A percentile compares a stretch with the other conserved stretches of the same genome.
phyloP scores from a whole-genome alignment of 1,140 invertebrate genomes.

The Trinorchestia longiramus region DNA sequence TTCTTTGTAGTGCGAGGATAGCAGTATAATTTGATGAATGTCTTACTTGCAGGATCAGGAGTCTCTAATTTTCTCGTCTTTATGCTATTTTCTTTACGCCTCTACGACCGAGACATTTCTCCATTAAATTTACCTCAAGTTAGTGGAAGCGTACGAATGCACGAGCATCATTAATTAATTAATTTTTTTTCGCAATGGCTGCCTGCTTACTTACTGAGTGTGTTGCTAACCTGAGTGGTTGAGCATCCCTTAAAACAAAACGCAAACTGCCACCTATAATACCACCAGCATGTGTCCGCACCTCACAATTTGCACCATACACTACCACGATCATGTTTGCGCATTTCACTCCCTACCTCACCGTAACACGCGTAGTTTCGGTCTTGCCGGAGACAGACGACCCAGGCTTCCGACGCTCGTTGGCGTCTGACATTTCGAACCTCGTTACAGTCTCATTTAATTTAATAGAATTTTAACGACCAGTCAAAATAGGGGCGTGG shows the following conservation, averaged over 20 bases:
- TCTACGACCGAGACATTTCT: too few relatives aligned
- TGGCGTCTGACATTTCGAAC: background rate
- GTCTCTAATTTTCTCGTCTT: too few relatives aligned
- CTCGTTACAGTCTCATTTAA: constrained; percentile 1
- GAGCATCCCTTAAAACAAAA: background rate
- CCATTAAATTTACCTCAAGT: too few relatives aligned
- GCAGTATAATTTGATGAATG: too few relatives aligned
- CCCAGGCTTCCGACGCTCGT: background rate
- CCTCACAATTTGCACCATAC: background rate
- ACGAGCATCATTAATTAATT: too few relatives aligned
- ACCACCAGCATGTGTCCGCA: background rate
- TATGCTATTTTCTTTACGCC: too few relatives aligned
- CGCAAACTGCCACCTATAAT: background rate
- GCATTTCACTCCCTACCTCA: background rate
- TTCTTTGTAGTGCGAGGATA: too few relatives aligned
- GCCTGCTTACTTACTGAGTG: too few relatives aligned
- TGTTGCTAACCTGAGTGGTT: background rate
- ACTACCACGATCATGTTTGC: background rate
- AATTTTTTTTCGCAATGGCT: too few relatives aligned
- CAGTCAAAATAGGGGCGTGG: background rate
- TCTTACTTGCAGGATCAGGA: too few relatives aligned
- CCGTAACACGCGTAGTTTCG: background rate
- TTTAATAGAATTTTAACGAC: constrained; percentile 10
- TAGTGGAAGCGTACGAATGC: too few relatives aligned
- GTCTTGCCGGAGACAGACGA: background rate